Base-by-base conservation (phyloP, 2,797 vertebrate species). In the Coccyzus lansbergi region DNA sequence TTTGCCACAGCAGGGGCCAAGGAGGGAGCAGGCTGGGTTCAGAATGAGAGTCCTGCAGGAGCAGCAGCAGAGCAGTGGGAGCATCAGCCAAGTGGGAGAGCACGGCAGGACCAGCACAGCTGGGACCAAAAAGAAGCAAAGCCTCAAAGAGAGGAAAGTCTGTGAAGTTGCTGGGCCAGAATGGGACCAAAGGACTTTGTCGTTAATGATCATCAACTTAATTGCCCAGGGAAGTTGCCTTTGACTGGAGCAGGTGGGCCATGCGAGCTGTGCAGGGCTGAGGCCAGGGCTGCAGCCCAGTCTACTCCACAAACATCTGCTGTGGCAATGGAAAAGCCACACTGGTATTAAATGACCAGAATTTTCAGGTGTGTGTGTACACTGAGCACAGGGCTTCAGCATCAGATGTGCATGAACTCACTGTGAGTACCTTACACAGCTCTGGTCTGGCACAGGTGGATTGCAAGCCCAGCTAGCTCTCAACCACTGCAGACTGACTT, bases 31-130 rank as follows among this genome's bases (percentile, higher is more conserved):
- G 19, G 26, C 19, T 40, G 70, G 34, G 31, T 52, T 20, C 63
- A 10, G 42, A 16, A 44, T 15, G 42, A 44, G 42, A 44, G 14
- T 44, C 18, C 42, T 18, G 18, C 42, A 44, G 42, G 42, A 44
- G 42, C n/a, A 16, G 33, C 22, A 24, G 9, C 0, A 0, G 40
- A 21, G 31, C 3, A 0, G 48, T 15, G 33, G 12, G 25, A 59
- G 17, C 5, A 4, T 1, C 42, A 44, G 15, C 42, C 44, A 44
- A 44, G 15, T 18, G 40, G 15, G 33, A 10, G 25, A 60, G 17
- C 4, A 3, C 1, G 3, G 38, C 15, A 36, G 42, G 51, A 64
- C 58, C 46, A 11, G n/a, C 3, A 1, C 1, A 1, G 11, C n/a
- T 52, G 63, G 15, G 25, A 83, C 34, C 28, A 48, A 71, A 26